phyloP scores from a whole-genome alignment of 2,888 invertebrate species.

The Drosophila vallismaia region DNA sequence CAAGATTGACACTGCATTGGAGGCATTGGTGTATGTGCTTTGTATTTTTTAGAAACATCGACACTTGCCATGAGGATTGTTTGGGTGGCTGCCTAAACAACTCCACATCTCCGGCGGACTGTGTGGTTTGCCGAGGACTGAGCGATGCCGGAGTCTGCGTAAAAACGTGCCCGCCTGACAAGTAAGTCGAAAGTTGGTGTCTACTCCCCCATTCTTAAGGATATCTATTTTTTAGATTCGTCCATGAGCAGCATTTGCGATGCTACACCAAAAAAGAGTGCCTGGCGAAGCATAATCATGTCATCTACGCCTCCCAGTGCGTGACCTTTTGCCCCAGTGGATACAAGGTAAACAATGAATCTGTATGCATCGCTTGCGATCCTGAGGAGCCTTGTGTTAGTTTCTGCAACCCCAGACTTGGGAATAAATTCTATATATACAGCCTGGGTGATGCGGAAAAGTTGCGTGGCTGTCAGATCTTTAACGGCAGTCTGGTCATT shows the following conservation, averaged over 20 bases:
- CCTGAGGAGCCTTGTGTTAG: slow-evolving; percentile 57
- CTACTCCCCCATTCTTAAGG: neutral
- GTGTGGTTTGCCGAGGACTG: slow-evolving; percentile 88
- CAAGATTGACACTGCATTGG: neutral
- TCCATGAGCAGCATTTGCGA: slow-evolving; percentile 81
- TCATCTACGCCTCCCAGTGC: slow-evolving; percentile 52
- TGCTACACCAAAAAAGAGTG: slow-evolving; percentile 91
- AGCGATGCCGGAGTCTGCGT: slow-evolving; percentile 86
- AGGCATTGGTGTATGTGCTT: no score
- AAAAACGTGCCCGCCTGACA: slow-evolving; percentile 87
- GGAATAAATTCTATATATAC: slow-evolving; percentile 84
- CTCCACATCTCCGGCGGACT: slow-evolving; percentile 84
- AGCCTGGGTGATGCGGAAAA: slow-evolving; percentile 88
- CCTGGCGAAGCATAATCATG: slow-evolving; percentile 69
- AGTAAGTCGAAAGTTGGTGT: slow-evolving; percentile 84
- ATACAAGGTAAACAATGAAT: slow-evolving; percentile 39
- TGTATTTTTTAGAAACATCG: slow-evolving; percentile 3
- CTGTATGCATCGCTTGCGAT: slow-evolving; percentile 56
- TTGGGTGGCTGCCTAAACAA: slow-evolving; percentile 88
- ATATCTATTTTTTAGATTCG: slow-evolving; percentile 60
- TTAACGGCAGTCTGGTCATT: slow-evolving; percentile 89
- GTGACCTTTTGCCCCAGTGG: slow-evolving; percentile 70
- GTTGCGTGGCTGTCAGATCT: slow-evolving; percentile 90
- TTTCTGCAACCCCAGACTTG: slow-evolving; percentile 53
- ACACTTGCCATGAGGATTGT: slow-evolving; percentile 89